Percentiles rank a stretch among this genome's conserved stretches.
Conservation (phyloP, 2,113 vertebrate genomes). For the Galeopterus variegatus region DNA sequence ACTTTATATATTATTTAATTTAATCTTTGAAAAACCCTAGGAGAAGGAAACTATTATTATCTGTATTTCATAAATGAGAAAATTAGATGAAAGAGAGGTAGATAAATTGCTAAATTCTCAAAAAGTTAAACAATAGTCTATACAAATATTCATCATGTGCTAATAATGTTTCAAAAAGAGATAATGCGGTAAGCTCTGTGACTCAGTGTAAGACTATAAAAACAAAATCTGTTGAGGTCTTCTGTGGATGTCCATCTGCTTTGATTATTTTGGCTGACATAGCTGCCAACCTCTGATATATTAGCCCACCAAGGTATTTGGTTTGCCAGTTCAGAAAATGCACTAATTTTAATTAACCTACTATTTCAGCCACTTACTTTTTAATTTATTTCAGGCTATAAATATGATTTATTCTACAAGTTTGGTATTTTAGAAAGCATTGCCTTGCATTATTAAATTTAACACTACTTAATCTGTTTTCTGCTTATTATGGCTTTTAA, state of each 20-base stretch:
- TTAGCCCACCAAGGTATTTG: neutral
- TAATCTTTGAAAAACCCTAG: neutral
- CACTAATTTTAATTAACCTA: constrained; percentile 71
- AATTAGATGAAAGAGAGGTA: neutral
- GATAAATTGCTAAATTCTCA: neutral
- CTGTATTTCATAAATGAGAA: constrained; percentile 5
- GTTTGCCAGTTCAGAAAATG: constrained; percentile 62
- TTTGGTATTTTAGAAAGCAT: constrained; percentile 62
- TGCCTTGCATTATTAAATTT: constrained; percentile 14
- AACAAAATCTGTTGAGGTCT: neutral
- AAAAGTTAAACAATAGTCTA: neutral
- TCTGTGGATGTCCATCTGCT: neutral
- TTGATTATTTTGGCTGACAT: constrained; percentile 36
- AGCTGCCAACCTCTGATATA: neutral
- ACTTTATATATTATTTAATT: neutral
- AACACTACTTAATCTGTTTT: neutral
- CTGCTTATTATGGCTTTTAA: constrained; percentile 57
- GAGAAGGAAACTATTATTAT: neutral
- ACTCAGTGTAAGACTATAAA: neutral
- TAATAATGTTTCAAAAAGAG: neutral
- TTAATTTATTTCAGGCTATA: constrained; percentile 49
- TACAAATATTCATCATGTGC: neutral
- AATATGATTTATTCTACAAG: neutral
- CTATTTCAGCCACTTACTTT: constrained; percentile 46
- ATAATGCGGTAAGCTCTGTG: neutral